Base-by-base conservation (phyloP, 1,140 invertebrate species). In the Habropoda laboriosa region DNA sequence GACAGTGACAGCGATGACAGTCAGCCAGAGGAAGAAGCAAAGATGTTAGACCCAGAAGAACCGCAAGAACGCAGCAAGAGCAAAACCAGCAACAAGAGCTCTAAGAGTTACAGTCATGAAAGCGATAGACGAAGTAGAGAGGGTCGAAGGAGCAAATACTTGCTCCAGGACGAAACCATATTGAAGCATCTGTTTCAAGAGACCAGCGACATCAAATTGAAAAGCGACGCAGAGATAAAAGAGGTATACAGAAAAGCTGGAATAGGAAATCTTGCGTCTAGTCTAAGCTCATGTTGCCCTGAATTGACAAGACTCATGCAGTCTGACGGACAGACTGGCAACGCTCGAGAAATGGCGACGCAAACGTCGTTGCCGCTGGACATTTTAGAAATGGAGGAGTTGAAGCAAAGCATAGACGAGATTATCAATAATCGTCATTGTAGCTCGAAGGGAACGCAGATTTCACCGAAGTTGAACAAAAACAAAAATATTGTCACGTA, bases 261-360 rank as follows among this genome's bases (percentile, higher is more conserved):
- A 32, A 90, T 91, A 47, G 87, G 86, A 58, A 88, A 92, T 61
- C 71, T 92, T 30, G 89, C 87, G 2, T 91, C 91, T 42, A 92
- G 89, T 73, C 78, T 92, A 18, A 89, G 79, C 10, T 87, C 88
- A 16, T 90, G 90, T 86, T 94, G 86, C 92, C 94, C 74, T 84
- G 93, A 85, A 91, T 92, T 87, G 32, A 87, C 83, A 8, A 89
- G 85, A 72, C 93, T 94, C 60, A 93, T 94, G 67, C 92, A 94
- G 70, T 92, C 90, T 4, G 93, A 94, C 66, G 93, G 94, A 21
- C 94, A 95, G 81, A 93, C 94, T 0, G 64, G 47, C 12, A 95
- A 94, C 88, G 94, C 94, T 0, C 93, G 94, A 78, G 95, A 95
- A 88, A 94, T 95, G 45, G 93, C 94, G 3, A 94, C 93, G 18